phyloP scores from a whole-genome alignment of 2,888 invertebrate genomes.

The Ctenicera cuprea region DNA sequence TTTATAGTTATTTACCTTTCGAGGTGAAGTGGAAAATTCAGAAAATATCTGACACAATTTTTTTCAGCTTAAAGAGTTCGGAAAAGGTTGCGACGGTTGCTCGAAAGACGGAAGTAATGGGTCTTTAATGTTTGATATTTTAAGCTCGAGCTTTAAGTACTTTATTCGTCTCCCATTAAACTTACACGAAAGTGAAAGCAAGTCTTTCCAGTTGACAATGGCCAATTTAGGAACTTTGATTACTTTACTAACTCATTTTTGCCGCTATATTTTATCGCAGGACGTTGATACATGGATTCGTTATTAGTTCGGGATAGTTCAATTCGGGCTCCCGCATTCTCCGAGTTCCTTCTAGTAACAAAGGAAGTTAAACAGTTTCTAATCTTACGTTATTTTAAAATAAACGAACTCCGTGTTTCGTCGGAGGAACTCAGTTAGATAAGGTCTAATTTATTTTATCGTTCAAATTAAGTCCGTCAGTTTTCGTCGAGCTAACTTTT shows the following conservation, averaged over 20 bases:
- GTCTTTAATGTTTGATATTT: slow-evolving; percentile 61
- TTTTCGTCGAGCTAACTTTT: slow-evolving; percentile 56
- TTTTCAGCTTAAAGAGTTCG: slow-evolving; percentile 61
- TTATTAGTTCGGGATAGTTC: slow-evolving; percentile 53
- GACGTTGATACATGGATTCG: slow-evolving; percentile 57
- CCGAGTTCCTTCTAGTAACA: slow-evolving; percentile 29
- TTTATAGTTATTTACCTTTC: slow-evolving; percentile 64
- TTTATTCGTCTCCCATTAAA: slow-evolving; percentile 49
- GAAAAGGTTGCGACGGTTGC: slow-evolving; percentile 49
- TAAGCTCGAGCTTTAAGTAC: slow-evolving; percentile 35
- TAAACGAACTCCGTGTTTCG: slow-evolving; percentile 51
- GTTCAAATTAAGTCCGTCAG: slow-evolving; percentile 58
- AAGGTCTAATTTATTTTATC: slow-evolving; percentile 59
- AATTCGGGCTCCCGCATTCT: slow-evolving; percentile 32
- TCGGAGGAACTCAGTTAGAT: slow-evolving; percentile 51
- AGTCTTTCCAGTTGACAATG: slow-evolving; percentile 63
- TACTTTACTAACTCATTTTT: slow-evolving; percentile 63
- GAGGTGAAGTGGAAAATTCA: slow-evolving; percentile 58
- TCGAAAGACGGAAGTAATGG: slow-evolving; percentile 59
- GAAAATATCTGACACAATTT: slow-evolving; percentile 56
- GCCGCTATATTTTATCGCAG: slow-evolving; percentile 54
- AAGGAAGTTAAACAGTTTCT: slow-evolving; percentile 52
- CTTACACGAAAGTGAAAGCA: slow-evolving; percentile 46
- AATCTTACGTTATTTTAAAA: slow-evolving; percentile 52
- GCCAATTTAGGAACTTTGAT: slow-evolving; percentile 70